These are phyloP conservation scores for Aplodontia rufa DNA, from an alignment of 2,113 vertebrate genomes.

Conservation along the genomic window DNA sequence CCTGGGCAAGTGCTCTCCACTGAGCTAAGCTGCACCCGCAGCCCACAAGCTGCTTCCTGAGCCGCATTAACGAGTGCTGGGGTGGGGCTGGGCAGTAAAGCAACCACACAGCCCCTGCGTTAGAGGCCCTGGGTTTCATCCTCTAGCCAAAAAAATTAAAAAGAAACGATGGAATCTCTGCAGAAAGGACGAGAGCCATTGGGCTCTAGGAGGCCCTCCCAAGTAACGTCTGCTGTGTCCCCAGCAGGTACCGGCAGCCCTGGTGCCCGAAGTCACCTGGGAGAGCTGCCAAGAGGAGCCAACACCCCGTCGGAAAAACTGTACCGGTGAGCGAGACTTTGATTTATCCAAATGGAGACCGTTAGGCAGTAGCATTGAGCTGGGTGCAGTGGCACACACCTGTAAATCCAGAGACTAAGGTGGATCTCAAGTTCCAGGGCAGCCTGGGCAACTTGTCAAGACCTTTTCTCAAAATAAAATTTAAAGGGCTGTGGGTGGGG, in stretches of 20 bases:
- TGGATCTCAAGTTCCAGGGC: neutral
- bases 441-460: no score
- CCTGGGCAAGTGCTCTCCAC: no score
- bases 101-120: neutral
- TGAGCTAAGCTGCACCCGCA: no score
- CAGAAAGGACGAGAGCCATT: neutral
- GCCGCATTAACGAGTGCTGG: no score
- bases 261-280: slow-evolving; percentile 86
- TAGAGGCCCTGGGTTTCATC: neutral
- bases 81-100: neutral
- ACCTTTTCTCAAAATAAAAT: no score
- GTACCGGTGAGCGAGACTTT: slow-evolving; percentile 91
- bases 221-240: neutral
- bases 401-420: neutral
- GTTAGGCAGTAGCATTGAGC: neutral
- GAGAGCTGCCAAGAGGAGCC: slow-evolving; percentile 90
- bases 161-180: neutral
- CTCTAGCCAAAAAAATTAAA: neutral
- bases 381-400: neutral
- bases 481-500: no score
- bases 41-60: neutral
- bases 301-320: slow-evolving; percentile 90
- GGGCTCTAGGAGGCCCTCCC: neutral
- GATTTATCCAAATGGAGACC: rapidly evolving
- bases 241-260: slow-evolving; percentile 88